Conservation (phyloP, 2,888 invertebrate species). For the Synanthedon myopaeformis region DNA sequence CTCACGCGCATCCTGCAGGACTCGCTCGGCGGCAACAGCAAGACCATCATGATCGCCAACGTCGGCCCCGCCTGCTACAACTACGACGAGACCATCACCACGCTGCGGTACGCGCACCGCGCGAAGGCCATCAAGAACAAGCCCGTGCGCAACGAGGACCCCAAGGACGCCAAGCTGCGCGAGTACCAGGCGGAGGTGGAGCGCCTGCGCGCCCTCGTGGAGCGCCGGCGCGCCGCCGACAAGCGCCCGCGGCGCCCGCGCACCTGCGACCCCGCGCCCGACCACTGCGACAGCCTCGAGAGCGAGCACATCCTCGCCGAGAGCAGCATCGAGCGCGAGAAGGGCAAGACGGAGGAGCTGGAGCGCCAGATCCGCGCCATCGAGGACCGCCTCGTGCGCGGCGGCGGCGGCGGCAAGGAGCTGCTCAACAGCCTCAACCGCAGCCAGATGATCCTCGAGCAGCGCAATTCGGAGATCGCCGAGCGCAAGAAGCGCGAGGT, state of each 20-base stretch:
- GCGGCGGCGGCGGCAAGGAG: conserved; percentile 76
- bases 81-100: conserved; percentile 97
- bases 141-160: conserved; percentile 98
- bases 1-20: conserved; percentile 96
- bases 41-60: conserved; percentile 99
- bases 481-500: conserved; percentile 89
- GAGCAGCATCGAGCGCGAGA: conserved; percentile 75
- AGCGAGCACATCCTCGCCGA: conserved; percentile 56
- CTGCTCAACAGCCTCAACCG: conserved; percentile 96
- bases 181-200: conserved; percentile 97
- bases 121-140: conserved; percentile 99
- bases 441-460: conserved; percentile 90
- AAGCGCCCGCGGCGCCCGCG: conserved; percentile 13
- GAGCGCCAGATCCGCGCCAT: conserved; percentile 83
- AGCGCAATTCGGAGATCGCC: conserved; percentile 84
- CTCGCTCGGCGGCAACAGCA: conserved; percentile 97
- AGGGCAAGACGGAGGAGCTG: conserved; percentile 79
- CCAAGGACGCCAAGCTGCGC: conserved; percentile 95
- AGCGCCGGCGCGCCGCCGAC: conserved; percentile 43
- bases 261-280: conserved; percentile 5
- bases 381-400: conserved; percentile 94
- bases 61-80: conserved; percentile 98
- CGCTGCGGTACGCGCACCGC: conserved; percentile 94
- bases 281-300: conserved; percentile 42
- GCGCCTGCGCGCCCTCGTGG: conserved; percentile 69